Base-by-base conservation (phyloP, 2,113 vertebrate species). In the Cephalopholis sonnerati region DNA sequence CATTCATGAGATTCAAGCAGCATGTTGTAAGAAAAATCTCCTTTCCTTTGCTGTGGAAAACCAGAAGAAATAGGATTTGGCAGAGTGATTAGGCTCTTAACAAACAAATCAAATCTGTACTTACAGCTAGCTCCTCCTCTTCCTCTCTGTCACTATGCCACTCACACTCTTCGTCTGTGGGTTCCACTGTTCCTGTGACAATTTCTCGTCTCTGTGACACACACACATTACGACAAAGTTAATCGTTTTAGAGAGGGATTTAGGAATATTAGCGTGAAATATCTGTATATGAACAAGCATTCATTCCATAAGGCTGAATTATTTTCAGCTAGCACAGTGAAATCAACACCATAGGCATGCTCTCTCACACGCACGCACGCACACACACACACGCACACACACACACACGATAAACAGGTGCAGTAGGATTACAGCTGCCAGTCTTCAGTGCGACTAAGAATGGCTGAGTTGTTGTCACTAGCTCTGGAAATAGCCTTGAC, bases 121-220 rank as follows among this genome's bases (percentile, higher is more conserved):
- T 98, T 88, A 99, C 98, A 61, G 97, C 96, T 71, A 99, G 74
- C 48, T 97, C 97, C 11, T 98, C 98, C 41, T 99, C 98, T 7
- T 99, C 98, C 13, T 99, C 98, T 2, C 93, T 92, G 74, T 99
- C 98, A 84, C 97, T 98, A 76, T 97, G 97, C 98, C 98, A 99
- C 44, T 98, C 98, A 2, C 97, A 96, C 50, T 99, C 98, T 4
- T 96, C 96, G 16, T 99, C 98, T 86, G 98, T 97, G 15, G 98
- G 98, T 82, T 99, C 98, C 50, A 96, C 95, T 2, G 95, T 92
- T 1, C 97, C 99, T 13, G 93, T 96, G 87, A 99, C 95, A 81
- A 99, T 95, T 2, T 96, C 96, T 95, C 96, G 95, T 94, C 98
- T 98, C 98, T 99, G 88, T 11, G 41, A 91, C 73, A 85, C 15